Conservation (phyloP, 2,888 invertebrate species). For the Drosophila bunnanda region DNA sequence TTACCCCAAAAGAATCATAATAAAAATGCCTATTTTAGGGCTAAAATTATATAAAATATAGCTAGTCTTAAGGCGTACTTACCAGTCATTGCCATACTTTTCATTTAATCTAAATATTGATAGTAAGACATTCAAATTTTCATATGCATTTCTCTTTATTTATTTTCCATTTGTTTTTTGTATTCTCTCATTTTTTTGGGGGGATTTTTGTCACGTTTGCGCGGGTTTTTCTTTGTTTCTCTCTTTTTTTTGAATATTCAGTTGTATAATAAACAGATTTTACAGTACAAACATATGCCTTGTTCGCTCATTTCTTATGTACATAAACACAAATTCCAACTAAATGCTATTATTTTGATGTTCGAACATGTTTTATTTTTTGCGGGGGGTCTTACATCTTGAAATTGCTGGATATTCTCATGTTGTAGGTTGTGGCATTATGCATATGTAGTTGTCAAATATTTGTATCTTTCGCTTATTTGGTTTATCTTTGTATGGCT, state of each 20-base stretch:
- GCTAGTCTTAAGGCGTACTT: neutral
- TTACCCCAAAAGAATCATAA: no score
- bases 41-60: neutral
- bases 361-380: conserved; percentile 15
- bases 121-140: conserved; percentile 17
- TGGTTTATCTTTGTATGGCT: conserved; percentile 41
- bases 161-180: conserved; percentile 37
- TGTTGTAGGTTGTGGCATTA: conserved; percentile 17
- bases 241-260: conserved; percentile 33
- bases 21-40: neutral
- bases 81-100: neutral
- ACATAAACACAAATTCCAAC: conserved; percentile 69
- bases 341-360: conserved; percentile 45
- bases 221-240: conserved; percentile 6
- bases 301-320: conserved; percentile 48
- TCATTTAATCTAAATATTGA: neutral
- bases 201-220: conserved; percentile 25
- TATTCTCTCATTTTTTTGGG: conserved; percentile 20
- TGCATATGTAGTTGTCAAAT: conserved; percentile 42
- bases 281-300: conserved; percentile 67
- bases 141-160: conserved; percentile 64
- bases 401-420: conserved; percentile 31
- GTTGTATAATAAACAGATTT: conserved; percentile 54
- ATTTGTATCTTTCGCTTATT: conserved; percentile 26
- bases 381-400: conserved; percentile 12